A percentile compares a stretch with the other conserved stretches of the same genome.
Evolutionary conservation across 2,888 invertebrate genomes (phyloP).

Genomic region (Creontiades dilutus): DNA sequence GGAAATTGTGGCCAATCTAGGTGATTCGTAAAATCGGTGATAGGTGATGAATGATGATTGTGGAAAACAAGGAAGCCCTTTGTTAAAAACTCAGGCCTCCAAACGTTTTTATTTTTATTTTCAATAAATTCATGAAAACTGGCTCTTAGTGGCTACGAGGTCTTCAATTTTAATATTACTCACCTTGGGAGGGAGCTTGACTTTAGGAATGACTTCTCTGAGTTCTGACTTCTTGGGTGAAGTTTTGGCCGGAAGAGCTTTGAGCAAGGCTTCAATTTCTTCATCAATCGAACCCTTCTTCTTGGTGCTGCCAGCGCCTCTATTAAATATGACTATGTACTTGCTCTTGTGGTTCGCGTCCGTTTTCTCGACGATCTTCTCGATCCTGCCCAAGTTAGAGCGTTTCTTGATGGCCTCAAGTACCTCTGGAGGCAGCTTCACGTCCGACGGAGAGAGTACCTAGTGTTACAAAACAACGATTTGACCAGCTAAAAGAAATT

Average conservation of each 20-base stretch:
- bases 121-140: no score
- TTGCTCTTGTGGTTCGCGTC: slow-evolving; percentile 67
- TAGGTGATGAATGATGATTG: no score
- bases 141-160: no score
- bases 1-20: no score
- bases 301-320: neutral
- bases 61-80: no score
- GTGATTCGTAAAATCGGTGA: no score
- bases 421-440: slow-evolving; percentile 62
- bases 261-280: slow-evolving; percentile 61
- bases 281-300: slow-evolving; percentile 48
- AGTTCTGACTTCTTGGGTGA: neutral
- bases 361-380: slow-evolving; percentile 66
- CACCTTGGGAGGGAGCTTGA: slow-evolving; percentile 20
- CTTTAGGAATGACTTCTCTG: neutral
- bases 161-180: no score
- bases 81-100: no score
- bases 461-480: neutral
- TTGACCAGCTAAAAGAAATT: no score
- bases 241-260: slow-evolving; percentile 48
- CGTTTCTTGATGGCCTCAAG: slow-evolving; percentile 62
- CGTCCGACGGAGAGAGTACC: slow-evolving; percentile 37
- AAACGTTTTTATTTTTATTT: no score
- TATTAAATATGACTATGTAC: slow-evolving; percentile 65
- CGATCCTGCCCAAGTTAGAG: slow-evolving; percentile 55